A percentile compares a stretch with the other conserved stretches of the same genome.
phyloP scores from a whole-genome alignment of 2,797 vertebrate genomes.

The Amblyopsis hoosieri region DNA sequence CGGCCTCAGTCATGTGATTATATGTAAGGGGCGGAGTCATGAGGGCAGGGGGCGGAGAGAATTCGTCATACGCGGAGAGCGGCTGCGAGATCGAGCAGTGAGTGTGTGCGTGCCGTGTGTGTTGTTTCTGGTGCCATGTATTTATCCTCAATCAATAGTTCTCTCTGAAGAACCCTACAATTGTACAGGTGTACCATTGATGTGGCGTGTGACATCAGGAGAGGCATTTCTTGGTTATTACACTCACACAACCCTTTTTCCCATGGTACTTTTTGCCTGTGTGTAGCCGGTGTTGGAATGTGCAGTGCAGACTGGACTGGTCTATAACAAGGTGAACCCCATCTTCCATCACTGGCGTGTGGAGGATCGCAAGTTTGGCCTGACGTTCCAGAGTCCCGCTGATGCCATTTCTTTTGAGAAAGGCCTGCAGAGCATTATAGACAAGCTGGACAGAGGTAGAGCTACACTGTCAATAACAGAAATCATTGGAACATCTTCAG shows the following conservation, averaged over 20 bases:
- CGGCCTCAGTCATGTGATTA: slow-evolving; percentile 89
- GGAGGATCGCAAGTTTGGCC: slow-evolving; percentile 89
- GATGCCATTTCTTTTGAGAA: slow-evolving; percentile 90
- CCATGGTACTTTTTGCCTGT: slow-evolving; percentile 19
- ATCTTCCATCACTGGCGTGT: slow-evolving; percentile 96
- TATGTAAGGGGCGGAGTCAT: slow-evolving; percentile 85
- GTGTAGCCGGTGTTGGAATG: slow-evolving; percentile 89
- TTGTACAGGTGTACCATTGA: background rate
- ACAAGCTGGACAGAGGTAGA: slow-evolving; percentile 86
- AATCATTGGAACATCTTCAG: background rate
- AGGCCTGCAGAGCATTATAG: slow-evolving; percentile 85
- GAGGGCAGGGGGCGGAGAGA: slow-evolving; percentile 82
- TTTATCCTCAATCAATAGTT: slow-evolving; percentile 30
- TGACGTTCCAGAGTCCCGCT: slow-evolving; percentile 92
- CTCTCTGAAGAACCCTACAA: too few relatives aligned
- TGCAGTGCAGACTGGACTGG: slow-evolving; percentile 84
- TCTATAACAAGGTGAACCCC: slow-evolving; percentile 95
- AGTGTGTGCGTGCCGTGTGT: slow-evolving; percentile 81
- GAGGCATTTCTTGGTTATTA: background rate
- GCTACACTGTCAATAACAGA: background rate
- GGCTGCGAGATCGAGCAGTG: slow-evolving; percentile 91
- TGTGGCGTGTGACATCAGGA: slow-evolving; percentile 10
- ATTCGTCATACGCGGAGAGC: slow-evolving; percentile 87
- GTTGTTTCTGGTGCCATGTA: slow-evolving; percentile 59
- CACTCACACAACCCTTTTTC: slow-evolving; percentile 26